Conservation (phyloP, 2,113 vertebrate genomes). For the Gambusia holbrooki region DNA sequence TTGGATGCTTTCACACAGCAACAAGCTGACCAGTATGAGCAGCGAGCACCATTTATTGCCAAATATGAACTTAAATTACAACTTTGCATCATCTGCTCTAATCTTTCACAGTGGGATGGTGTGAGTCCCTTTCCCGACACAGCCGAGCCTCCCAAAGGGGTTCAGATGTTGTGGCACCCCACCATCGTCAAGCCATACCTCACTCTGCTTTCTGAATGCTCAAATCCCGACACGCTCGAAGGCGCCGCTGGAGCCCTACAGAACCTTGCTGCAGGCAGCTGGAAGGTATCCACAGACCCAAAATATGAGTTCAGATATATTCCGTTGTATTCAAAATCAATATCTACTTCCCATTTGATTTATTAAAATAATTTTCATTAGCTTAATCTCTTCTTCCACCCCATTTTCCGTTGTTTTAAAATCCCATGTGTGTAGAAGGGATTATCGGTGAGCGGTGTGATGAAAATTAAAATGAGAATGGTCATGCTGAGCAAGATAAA, state of each 20-base stretch:
- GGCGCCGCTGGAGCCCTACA: slow-evolving; percentile 97
- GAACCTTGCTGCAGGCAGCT: slow-evolving; percentile 98
- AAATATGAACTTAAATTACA: background rate
- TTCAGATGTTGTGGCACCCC: slow-evolving; percentile 99
- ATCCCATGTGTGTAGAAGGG: background rate
- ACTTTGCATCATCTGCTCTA: background rate
- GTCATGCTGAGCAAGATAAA: background rate
- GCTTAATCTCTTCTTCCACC: background rate
- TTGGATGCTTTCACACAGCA: background rate
- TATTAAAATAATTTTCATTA: background rate
- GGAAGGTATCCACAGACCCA: slow-evolving; percentile 87
- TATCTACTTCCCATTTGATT: background rate
- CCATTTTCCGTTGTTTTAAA: slow-evolving; percentile 1
- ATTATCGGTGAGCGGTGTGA: background rate
- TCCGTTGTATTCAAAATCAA: background rate
- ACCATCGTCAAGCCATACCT: slow-evolving; percentile 99
- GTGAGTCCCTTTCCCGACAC: slow-evolving; percentile 96
- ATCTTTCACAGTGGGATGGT: slow-evolving; percentile 90
- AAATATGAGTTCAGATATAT: background rate
- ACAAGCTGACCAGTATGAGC: background rate
- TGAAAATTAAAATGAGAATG: background rate
- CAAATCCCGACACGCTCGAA: slow-evolving; percentile 98
- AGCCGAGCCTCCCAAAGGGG: slow-evolving; percentile 94
- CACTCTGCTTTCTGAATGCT: slow-evolving; percentile 99
- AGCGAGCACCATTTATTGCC: too few relatives aligned